Percentiles rank a stretch among this genome's conserved stretches.
phyloP scores from a whole-genome alignment of 2,113 vertebrate genomes.

The Laticauda laticaudata region DNA sequence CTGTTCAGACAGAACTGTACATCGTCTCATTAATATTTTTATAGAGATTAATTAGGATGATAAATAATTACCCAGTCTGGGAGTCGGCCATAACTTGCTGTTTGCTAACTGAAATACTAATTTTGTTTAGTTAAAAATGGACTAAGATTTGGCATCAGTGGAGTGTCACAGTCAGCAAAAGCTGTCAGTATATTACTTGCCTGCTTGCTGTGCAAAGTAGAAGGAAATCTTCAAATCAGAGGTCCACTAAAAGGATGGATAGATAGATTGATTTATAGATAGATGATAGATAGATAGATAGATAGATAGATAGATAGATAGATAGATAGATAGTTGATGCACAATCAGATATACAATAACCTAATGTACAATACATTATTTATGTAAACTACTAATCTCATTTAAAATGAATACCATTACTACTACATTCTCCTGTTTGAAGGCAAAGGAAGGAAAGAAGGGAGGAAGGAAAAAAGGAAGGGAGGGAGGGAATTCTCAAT shows the following conservation, averaged over 20 bases:
- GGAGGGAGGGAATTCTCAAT: neutral
- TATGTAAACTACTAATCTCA: neutral
- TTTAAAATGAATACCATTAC: neutral
- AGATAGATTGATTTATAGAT: no score
- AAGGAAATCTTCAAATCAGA: neutral
- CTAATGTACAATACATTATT: neutral
- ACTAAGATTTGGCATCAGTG: neutral
- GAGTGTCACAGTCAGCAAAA: neutral
- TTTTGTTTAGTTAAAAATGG: conserved; percentile 19
- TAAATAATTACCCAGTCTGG: neutral
- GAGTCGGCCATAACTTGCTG: neutral
- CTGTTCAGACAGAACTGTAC: neutral
- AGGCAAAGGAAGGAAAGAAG: neutral
- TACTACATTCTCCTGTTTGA: neutral
- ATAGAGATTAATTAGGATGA: neutral
- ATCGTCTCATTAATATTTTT: neutral
- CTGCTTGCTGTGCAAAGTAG: no score
- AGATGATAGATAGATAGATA: no score
- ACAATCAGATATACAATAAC: neutral
- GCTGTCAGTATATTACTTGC: neutral
- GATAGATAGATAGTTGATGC: neutral
- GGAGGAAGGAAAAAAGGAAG: no score
- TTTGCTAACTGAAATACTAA: neutral
- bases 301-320: neutral
- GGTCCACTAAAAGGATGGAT: no score